A percentile compares a stretch with the other conserved stretches of the same genome.
These are phyloP conservation scores for Tyrannus savana DNA, from an alignment of 2,113 vertebrate genomes.

Conservation along the genomic window DNA sequence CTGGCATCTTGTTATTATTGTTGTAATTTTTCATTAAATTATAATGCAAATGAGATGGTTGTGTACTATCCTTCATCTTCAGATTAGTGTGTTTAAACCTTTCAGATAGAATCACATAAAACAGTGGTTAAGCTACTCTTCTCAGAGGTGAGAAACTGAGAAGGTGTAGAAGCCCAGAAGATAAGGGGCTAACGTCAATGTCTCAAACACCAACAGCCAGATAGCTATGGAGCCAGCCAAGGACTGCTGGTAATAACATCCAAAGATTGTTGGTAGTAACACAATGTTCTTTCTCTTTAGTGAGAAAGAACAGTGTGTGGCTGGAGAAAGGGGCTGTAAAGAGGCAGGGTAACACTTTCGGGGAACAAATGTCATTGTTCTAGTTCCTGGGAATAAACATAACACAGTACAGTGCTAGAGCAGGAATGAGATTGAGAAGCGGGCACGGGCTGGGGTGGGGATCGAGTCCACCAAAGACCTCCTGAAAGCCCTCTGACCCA, in stretches of 20 bases:
- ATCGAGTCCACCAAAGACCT: neutral
- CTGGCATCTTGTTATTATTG: neutral
- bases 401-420: too few relatives aligned
- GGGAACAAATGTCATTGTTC: neutral
- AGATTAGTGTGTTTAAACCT: neutral
- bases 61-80: neutral
- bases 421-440: neutral
- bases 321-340: neutral
- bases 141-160: neutral
- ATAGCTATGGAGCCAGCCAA: neutral
- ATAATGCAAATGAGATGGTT: neutral
- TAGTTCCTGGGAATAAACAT: neutral
- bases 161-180: neutral
- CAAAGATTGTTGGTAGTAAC: neutral
- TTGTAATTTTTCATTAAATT: neutral
- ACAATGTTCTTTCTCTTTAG: neutral
- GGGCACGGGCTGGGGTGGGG: neutral
- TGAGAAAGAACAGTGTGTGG: neutral
- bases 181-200: neutral
- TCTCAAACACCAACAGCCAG: neutral
- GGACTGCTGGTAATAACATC: neutral
- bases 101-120: neutral
- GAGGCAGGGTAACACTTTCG: neutral
- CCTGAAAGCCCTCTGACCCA: neutral
- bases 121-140: neutral